A percentile compares a stretch with the other conserved stretches of the same genome.
phyloP scores from a whole-genome alignment of 2,797 vertebrate genomes.

The Trichosurus vulpecula region DNA sequence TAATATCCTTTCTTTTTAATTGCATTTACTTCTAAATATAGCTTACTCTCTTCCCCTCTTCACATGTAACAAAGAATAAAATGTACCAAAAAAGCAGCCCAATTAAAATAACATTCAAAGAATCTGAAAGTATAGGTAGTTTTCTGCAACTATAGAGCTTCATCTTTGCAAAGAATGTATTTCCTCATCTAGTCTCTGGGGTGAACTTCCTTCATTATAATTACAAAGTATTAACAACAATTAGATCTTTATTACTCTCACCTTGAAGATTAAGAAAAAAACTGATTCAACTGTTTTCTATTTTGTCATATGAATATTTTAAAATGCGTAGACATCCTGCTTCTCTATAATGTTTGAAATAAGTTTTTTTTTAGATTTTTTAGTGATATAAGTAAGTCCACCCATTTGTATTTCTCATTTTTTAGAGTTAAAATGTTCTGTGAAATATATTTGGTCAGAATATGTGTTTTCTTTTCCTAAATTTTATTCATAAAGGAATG shows the following conservation, averaged over 20 bases:
- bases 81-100: neutral
- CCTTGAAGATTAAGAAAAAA: too few relatives aligned
- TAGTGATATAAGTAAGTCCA: too few relatives aligned
- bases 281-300: neutral
- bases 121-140: neutral
- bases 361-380: too few relatives aligned
- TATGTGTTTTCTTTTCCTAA: too few relatives aligned
- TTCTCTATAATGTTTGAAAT: too few relatives aligned
- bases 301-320: neutral
- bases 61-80: neutral
- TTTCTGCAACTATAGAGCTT: neutral
- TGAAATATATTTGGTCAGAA: too few relatives aligned
- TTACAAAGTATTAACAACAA: neutral
- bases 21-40: neutral
- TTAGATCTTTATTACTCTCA: neutral
- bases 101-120: neutral
- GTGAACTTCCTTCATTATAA: neutral
- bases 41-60: neutral
- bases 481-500: too few relatives aligned
- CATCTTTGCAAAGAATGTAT: neutral
- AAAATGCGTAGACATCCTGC: too few relatives aligned
- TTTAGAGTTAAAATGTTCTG: too few relatives aligned
- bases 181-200: too few relatives aligned
- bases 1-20: neutral
- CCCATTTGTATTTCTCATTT: too few relatives aligned